Conservation (phyloP, 2,113 vertebrate genomes). For the Stegastes partitus region DNA sequence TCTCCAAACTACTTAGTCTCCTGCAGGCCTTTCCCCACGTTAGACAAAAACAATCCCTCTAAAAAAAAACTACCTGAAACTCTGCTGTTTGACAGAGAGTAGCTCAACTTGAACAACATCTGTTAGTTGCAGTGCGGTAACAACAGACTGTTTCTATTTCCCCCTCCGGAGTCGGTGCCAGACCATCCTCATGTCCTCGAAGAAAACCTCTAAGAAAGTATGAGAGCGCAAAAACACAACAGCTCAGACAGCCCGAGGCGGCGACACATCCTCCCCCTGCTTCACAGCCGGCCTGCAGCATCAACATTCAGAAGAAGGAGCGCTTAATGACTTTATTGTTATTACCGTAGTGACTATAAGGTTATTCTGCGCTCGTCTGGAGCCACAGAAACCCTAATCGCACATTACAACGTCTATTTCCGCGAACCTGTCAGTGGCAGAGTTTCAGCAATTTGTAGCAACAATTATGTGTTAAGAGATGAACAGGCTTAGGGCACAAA, state of each 20-base stretch:
- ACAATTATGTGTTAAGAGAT: too few species aligned
- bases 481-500: too few species aligned
- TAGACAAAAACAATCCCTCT: neutral
- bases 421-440: neutral
- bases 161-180: conserved; percentile 23
- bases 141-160: conserved; percentile 24
- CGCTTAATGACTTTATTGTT: conserved; percentile 23
- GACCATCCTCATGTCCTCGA: conserved; percentile 21
- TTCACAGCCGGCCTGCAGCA: conserved; percentile 27
- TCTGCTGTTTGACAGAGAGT: conserved; percentile 11
- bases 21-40: conserved; percentile 15
- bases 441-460: too few species aligned
- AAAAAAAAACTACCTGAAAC: conserved; percentile 16
- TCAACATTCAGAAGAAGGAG: conserved; percentile 36
- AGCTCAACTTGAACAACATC: conserved; percentile 43
- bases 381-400: neutral
- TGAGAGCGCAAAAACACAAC: conserved; percentile 41
- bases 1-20: conserved; percentile 14
- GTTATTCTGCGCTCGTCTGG: neutral
- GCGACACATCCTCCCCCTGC: conserved; percentile 19
- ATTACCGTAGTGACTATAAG: conserved; percentile 22
- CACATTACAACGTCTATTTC: neutral
- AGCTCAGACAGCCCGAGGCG: conserved; percentile 6
- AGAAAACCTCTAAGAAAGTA: conserved; percentile 35
- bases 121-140: conserved; percentile 18